Evolutionary conservation across 1,140 invertebrate genomes (phyloP).

Genomic region (Pogonomyrmex californicus): DNA sequence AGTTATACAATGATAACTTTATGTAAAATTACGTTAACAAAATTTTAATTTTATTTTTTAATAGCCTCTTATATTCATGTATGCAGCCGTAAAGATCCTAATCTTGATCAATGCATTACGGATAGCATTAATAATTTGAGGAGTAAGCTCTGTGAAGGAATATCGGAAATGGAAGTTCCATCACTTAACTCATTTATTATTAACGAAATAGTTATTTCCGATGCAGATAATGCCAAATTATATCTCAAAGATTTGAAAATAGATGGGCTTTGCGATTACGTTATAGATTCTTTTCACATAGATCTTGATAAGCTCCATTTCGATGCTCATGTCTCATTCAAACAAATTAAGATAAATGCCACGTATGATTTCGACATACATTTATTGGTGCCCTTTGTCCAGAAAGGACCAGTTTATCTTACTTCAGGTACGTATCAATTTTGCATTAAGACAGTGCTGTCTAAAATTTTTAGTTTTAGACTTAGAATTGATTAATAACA

Average conservation of each 20-base stretch:
- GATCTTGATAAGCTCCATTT: constrained; percentile 87
- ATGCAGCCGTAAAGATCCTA: constrained; percentile 89
- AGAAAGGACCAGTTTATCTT: constrained; percentile 77
- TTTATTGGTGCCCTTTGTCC: constrained; percentile 84
- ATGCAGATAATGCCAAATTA: constrained; percentile 84
- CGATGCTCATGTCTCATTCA: constrained; percentile 84
- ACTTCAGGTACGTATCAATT: constrained; percentile 38
- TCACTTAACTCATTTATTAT: constrained; percentile 89
- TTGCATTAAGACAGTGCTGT: background rate
- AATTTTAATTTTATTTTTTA: constrained; percentile 55
- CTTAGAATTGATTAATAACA: too few species aligned
- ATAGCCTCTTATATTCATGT: constrained; percentile 90
- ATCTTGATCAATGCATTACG: constrained; percentile 88
- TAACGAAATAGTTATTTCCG: constrained; percentile 83
- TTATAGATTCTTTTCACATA: constrained; percentile 85
- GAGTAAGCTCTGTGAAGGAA: constrained; percentile 87
- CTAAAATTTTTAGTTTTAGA: too few species aligned
- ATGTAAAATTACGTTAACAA: background rate
- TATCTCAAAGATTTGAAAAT: constrained; percentile 86
- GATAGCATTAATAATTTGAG: constrained; percentile 87
- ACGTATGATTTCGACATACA: constrained; percentile 88
- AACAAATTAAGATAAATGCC: constrained; percentile 86
- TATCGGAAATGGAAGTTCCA: constrained; percentile 89
- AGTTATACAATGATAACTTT: background rate
- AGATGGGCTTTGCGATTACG: constrained; percentile 86